A percentile compares a stretch with the other conserved stretches of the same genome.
Conservation (phyloP, 2,888 invertebrate species). For the Hedya salicella region DNA sequence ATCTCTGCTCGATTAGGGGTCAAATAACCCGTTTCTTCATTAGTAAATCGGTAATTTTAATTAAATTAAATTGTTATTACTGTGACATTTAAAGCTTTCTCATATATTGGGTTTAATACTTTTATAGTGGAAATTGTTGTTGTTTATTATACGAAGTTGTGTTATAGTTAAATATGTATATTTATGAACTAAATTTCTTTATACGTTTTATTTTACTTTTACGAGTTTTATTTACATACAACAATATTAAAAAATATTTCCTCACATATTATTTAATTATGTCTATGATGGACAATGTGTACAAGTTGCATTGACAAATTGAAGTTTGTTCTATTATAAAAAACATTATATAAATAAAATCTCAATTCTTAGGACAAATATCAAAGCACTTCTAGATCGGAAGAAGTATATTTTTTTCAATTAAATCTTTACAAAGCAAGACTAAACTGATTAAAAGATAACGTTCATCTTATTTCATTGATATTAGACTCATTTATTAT, state of each 20-base stretch:
- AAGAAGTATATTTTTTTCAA: no score
- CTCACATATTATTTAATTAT: no score
- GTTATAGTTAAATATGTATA: neutral
- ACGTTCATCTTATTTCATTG: neutral
- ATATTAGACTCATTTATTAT: conserved; percentile 3
- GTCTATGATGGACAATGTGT: no score
- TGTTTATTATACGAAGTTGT: conserved; percentile 11
- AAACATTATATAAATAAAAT: no score
- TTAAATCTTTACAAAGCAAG: no score
- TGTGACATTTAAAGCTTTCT: conserved; percentile 35
- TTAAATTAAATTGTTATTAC: conserved; percentile 39
- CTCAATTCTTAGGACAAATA: no score
- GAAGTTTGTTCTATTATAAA: no score
- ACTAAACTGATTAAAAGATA: no score
- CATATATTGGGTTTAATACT: conserved; percentile 17
- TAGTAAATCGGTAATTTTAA: conserved; percentile 19
- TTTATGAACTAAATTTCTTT: neutral
- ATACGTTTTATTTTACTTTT: neutral
- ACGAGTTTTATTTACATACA: no score
- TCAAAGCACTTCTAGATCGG: no score
- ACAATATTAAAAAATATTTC: no score
- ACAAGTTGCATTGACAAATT: no score
- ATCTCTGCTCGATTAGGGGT: conserved; percentile 18
- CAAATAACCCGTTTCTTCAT: conserved; percentile 36
- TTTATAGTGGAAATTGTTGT: neutral